phyloP scores from a whole-genome alignment of 1,140 invertebrate genomes.

The Pachypeltis micranthus region DNA sequence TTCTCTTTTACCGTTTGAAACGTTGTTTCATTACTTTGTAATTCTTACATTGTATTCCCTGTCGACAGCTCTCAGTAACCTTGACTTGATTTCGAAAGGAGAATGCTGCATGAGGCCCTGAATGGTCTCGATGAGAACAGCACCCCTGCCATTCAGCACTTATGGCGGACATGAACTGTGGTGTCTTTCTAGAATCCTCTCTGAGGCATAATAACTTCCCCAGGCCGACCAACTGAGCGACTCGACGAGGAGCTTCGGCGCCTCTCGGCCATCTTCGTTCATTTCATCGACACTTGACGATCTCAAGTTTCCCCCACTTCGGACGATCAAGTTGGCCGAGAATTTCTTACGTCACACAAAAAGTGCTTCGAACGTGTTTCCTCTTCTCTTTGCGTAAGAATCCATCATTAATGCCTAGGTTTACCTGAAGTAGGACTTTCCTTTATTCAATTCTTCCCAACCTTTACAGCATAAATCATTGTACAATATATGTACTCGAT shows the following conservation, averaged over 20 bases:
- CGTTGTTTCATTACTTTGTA: conserved; percentile 17
- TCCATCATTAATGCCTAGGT: too few species aligned
- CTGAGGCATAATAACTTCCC: conserved; percentile 30
- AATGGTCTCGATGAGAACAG: conserved; percentile 34
- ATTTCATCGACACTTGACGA: too few species aligned
- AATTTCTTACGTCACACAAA: too few species aligned
- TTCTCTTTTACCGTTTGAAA: neutral
- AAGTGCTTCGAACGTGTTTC: too few species aligned
- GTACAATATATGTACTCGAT: too few species aligned
- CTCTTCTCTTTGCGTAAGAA: too few species aligned
- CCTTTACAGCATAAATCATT: too few species aligned
- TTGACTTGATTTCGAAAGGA: conserved; percentile 47
- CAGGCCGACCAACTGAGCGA: conserved; percentile 9
- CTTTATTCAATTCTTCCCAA: too few species aligned
- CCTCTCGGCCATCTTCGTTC: neutral
- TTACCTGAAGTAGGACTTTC: too few species aligned
- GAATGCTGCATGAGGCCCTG: conserved; percentile 43
- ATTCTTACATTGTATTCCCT: conserved; percentile 49
- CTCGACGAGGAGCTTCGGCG: neutral
- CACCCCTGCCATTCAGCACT: conserved; percentile 35
- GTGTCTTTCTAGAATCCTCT: conserved; percentile 30
- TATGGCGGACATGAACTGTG: conserved; percentile 37
- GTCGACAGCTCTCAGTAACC: conserved; percentile 47
- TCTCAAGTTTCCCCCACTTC: too few species aligned
- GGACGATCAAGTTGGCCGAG: too few species aligned